Percentiles rank a stretch among this genome's conserved stretches.
Evolutionary conservation across 2,797 vertebrate species (phyloP).

Genomic region (Pangasius macronema): DNA sequence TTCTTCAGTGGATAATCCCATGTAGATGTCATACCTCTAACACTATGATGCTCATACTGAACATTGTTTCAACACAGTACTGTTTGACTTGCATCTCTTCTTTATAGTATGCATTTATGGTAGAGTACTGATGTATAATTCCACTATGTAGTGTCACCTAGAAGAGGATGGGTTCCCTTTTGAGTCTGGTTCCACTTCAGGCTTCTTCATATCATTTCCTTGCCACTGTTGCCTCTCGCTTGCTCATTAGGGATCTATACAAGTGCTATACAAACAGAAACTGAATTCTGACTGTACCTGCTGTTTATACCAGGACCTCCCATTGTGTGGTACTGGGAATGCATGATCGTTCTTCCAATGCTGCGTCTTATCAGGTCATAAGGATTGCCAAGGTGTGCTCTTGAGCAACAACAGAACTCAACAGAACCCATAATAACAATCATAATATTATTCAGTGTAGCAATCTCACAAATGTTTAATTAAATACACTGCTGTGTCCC

Average conservation of each 20-base stretch:
- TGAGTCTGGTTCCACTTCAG: too few relatives aligned
- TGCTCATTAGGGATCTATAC: background rate
- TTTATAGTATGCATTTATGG: too few relatives aligned
- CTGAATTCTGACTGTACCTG: background rate
- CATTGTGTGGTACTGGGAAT: constrained; percentile 81
- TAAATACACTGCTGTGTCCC: background rate
- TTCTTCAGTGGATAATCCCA: too few relatives aligned
- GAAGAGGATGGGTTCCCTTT: background rate
- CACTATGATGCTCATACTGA: too few relatives aligned
- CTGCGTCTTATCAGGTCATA: constrained; percentile 74
- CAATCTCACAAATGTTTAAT: background rate
- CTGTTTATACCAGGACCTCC: constrained; percentile 66
- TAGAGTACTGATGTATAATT: too few relatives aligned
- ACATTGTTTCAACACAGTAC: background rate
- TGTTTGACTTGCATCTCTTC: background rate
- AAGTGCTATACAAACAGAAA: background rate
- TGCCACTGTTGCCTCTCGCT: too few relatives aligned
- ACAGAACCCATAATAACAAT: too few relatives aligned
- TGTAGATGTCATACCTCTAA: background rate
- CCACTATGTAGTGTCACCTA: too few relatives aligned
- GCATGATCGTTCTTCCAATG: constrained; percentile 73
- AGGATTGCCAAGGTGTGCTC: constrained; percentile 69
- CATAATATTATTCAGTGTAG: background rate
- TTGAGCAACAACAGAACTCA: background rate
- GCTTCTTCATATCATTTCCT: too few relatives aligned